Base-by-base conservation (phyloP, 1,140 invertebrate species). In the Mactra quadrangularis region DNA sequence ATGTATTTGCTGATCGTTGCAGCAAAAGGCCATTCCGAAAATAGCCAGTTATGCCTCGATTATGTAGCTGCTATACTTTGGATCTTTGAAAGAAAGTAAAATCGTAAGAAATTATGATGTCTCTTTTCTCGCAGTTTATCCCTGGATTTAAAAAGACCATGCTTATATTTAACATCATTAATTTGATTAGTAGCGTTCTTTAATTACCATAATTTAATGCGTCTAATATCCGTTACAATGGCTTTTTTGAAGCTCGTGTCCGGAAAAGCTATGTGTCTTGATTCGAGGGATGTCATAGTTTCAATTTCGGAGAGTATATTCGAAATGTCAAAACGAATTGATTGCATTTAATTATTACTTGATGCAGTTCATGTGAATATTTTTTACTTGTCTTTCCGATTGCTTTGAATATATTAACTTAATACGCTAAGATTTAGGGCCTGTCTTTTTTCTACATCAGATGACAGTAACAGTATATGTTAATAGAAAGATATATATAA, bases 181-280 rank as follows among this genome's bases (percentile, higher is more conserved):
- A 71, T 33, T 71, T 53, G 9, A 52, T 47, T 17, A 71, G 29
- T 19, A 71, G 27, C 68, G 53, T 71, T 71, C 68, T 71, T n/a
- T 41, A 47, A 13, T 52, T 15, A 25, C 29, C 68, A 25, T 53
- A 41, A 19, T 71, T 41, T 47, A 17, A 71, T 50, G 29, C 47
- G 50, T 71, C 25, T 71, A 71, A 27, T 47, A 71, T 27, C 53
- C 3, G 29, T 15, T 19, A 71, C 29, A 11, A 1, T 17, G 7
- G 13, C 19, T 15, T n/a, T 15, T 19, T 71, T n/a, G 17, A 29
- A 27, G 1, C 11, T 17, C 9, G 27, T 9, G 31, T 57, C 3
- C 4, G 55, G 55, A 27, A 7, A 29, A 9, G 55, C 55, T 29
- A 29, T 57, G 7, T 57, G 55, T 29, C n/a, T 27, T 57, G 55